Evolutionary conservation across 2,113 vertebrate species (phyloP), one percentile per base, ranked within the genome.

Genomic region (Oryzias celebensis): DNA sequence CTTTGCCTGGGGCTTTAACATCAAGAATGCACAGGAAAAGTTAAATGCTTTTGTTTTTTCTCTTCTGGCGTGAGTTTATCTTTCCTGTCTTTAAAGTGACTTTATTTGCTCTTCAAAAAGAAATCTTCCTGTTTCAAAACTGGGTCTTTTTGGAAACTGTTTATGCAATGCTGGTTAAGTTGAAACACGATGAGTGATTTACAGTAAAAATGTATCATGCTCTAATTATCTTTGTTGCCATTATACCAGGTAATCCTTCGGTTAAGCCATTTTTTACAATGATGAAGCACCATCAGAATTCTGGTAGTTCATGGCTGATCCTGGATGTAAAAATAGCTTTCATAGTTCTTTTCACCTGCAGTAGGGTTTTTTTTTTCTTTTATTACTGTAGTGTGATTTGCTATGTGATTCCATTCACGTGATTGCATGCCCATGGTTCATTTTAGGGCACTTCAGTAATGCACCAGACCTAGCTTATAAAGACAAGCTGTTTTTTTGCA

Each of bases 401-500:
- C 73, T 48, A 18, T 73, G 59, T 60, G 46, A 83, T 71, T 51
- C 64, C 44, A 44, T 23, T 50, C 64, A 45, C 42, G 69, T 28
- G 52, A 64, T 74, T 42, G 56, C 53, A 47, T 58, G 75, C 65
- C 53, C 49, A 69, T 63, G 78, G 53, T 67, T 79, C 53, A 76
- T 66, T 44, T 66, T 47, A 62, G 68, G 64, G 45, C 52, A 14
- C 17, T 59, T 4, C 50, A 22, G 26, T 54, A 53, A 73, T 76
- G 43, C 14, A 49, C 60, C 31, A 71, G 65, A 58, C 46, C 20
- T 57, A 22, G 26, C 61, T 61, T 72, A 59, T 55, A 61, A 56
- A 68, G 58, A 73, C 36, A 58, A 56, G 42, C 41, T 48, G 52
- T 52, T 69, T 67, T 80, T 48, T 77, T 47, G 70, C 62, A 58